Evolutionary conservation across 2,113 vertebrate species (phyloP).

Genomic region (Bubo bubo): DNA sequence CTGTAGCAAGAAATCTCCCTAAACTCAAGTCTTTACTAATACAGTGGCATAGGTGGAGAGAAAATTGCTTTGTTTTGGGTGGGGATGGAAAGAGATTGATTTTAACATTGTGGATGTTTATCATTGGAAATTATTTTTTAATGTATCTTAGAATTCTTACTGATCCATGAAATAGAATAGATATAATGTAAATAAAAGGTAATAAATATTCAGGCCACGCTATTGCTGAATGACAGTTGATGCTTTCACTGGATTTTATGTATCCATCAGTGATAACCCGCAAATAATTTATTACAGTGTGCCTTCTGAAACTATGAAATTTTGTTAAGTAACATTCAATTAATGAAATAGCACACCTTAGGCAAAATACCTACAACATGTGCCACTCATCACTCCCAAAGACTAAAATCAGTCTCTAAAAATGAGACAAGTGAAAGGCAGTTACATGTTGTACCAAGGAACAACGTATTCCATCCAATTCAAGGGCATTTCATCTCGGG

Average conservation of each 20-base stretch:
- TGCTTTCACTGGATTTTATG: slow-evolving; percentile 19
- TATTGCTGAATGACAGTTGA: not conserved
- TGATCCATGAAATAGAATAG: not conserved
- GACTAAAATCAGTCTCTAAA: not conserved
- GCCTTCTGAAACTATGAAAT: not conserved
- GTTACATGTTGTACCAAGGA: not conserved
- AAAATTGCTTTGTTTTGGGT: not conserved
- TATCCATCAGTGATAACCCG: slow-evolving; percentile 5
- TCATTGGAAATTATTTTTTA: not conserved
- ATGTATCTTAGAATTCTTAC: not conserved
- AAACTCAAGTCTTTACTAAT: not conserved
- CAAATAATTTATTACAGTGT: not conserved
- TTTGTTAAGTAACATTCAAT: slow-evolving; percentile 22
- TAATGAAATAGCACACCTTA: slow-evolving; percentile 26
- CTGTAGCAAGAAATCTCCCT: not conserved
- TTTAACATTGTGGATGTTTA: not conserved
- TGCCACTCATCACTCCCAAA: not conserved
- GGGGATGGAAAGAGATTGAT: not conserved
- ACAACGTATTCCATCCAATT: not conserved
- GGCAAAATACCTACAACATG: slow-evolving; percentile 6
- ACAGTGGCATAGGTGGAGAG: not conserved
- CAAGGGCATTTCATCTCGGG: not conserved
- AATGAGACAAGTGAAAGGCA: slow-evolving; percentile 13
- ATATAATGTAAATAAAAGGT: not conserved
- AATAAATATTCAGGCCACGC: slow-evolving; percentile 30